Base-by-base conservation (phyloP, 2,113 vertebrate genomes). In the Pedetes capensis region DNA sequence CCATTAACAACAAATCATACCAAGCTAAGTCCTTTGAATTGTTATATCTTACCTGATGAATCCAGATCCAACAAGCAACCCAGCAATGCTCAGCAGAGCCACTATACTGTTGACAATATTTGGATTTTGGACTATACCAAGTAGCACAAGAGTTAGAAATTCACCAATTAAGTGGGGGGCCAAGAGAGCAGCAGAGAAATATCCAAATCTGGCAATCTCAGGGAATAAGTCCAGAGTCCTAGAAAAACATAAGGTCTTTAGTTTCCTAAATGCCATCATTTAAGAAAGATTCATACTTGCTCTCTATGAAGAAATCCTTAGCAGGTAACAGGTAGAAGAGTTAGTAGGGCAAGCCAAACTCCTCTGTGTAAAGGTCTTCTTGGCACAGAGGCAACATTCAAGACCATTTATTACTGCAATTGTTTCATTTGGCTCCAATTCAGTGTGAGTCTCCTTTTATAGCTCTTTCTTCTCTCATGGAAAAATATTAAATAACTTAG, bases 111-210 rank as follows among this genome's bases (percentile, higher is more conserved):
- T 99, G 94, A 99, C 98, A 95, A 99, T 98, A 83, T 99, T 98
- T 42, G 99, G 99, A 95, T 99, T 98, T 93, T 99, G 99, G 95
- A 99, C 97, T 32, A 99, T 64, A 0, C 99, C 99, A n/a, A 99
- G 98, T 3, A 99, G n/a, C 78, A 98, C 98, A 61, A 99, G 98
- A 4, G 99, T 99, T 71, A 99, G 96, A 51, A 99, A 96, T 98
- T 99, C 99, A 92, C 99, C 99, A 87, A 98, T 97, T 49, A 99
- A 84, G 91, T 99, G 99, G 12, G 99, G 99, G 0, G 98, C 99
- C 92, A 99, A 95, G 90, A 99, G 94, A 29, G 98, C 99, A 37
- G 98, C 99, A 85, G 98, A 99, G 97, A 99, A 99, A 97, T 98
- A 98, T 79, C 99, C 98, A 97, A 99, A 99, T 89, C 99, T 98